phyloP scores from a whole-genome alignment of 2,888 invertebrate genomes.

The Amphipyra berbera region DNA sequence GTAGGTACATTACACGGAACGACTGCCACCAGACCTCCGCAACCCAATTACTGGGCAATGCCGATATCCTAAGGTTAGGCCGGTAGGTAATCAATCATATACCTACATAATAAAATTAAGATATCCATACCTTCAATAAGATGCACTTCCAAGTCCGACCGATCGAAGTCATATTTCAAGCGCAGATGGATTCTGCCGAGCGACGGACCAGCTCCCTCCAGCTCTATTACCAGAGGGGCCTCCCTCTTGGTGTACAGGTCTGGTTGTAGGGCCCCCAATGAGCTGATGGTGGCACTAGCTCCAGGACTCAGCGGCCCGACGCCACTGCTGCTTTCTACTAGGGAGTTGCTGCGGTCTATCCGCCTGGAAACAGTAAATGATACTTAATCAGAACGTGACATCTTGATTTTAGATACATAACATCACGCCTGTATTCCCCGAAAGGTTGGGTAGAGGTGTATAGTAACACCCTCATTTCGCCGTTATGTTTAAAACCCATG shows the following conservation, averaged over 20 bases:
- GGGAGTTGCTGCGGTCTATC: conserved; percentile 88
- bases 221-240: conserved; percentile 93
- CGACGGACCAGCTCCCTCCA: conserved; percentile 91
- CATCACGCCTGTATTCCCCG: no score
- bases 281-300: conserved; percentile 79
- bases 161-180: conserved; percentile 96
- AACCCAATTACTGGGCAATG: no score
- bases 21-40: no score
- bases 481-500: no score
- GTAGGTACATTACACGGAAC: no score
- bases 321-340: conserved; percentile 86
- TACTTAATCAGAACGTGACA: neutral
- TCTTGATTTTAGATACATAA: no score
- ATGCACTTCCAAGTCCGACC: conserved; percentile 97
- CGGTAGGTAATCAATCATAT: no score
- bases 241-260: conserved; percentile 95
- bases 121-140: conserved; percentile 94
- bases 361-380: conserved; percentile 67
- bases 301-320: conserved; percentile 83
- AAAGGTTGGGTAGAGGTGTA: no score
- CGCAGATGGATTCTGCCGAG: conserved; percentile 95
- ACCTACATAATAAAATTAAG: neutral
- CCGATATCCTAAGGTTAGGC: no score
- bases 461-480: no score
- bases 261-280: conserved; percentile 95